Evolutionary conservation across 2,113 vertebrate genomes (phyloP), one percentile per base, ranked within the genome.

Genomic region (Ammodytes marinus): DNA sequence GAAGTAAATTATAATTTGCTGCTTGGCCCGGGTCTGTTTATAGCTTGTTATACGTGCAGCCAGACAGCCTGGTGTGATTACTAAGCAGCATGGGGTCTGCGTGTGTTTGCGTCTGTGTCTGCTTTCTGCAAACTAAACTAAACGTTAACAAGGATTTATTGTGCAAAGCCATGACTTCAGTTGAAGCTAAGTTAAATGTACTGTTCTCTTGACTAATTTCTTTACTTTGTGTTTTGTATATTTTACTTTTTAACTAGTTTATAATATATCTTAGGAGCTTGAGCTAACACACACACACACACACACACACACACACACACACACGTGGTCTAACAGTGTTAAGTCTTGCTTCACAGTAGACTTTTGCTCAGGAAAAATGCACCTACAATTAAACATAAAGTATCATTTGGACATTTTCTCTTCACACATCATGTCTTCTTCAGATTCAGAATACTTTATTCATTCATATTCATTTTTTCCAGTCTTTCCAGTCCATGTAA

Each of bases 61-160:
- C 42, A 39, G 39, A 50, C 63, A 47, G 19, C 37, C 17, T 11
- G 59, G 53, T 46, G 12, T 79, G 58, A 75, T 64, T 57, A 79
- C 57, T 55, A 10, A 77, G 60, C 67, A 68, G 91, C 87, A 83
- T 75, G 88, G 69, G 19, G 45, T 66, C 50, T 27, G 10, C 43
- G 69, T 80, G 37, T 71, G 74, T 68, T 14, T 63, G 27, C 57
- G 13, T 80, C 10, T 57, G 47, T 55, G 15, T 81, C 47, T 67
- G 69, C n/a, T 64, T 37, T 45, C 68, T 66, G 45, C 35, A 47
- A 27, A 27, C 3, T 2, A 1, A 64, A 47, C 17, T 72, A 64
- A 82, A 54, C 39, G 7, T 35, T 55, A 40, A 84, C 49, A 17
- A 66, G 6, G 9, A 63, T 57, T 59, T 14, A 68, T 14, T 12